Percentiles rank a stretch among this genome's conserved stretches.
These are phyloP conservation scores for Diaprepes abbreviatus DNA, from an alignment of 2,888 invertebrate genomes.

Conservation along the genomic window DNA sequence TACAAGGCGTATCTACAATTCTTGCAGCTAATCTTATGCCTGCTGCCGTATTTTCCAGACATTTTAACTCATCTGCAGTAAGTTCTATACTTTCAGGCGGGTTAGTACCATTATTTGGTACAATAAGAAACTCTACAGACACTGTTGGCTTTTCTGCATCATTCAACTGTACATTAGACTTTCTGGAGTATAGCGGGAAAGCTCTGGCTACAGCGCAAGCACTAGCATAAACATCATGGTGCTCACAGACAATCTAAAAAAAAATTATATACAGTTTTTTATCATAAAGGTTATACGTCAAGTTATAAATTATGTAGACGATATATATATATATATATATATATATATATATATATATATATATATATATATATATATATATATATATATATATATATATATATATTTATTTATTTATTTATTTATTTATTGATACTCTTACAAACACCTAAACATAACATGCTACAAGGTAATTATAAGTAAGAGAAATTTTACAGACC, in stretches of 20 bases:
- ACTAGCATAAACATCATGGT: slow-evolving; percentile 82
- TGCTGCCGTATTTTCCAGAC: slow-evolving; percentile 73
- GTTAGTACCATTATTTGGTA: slow-evolving; percentile 55
- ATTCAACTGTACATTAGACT: slow-evolving; percentile 63
- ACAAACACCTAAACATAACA: too few relatives aligned
- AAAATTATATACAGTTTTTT: too few relatives aligned
- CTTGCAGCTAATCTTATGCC: slow-evolving; percentile 81
- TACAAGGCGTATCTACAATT: slow-evolving; percentile 89
- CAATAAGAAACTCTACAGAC: slow-evolving; percentile 72
- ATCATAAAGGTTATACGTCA: too few relatives aligned
- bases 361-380: too few relatives aligned
- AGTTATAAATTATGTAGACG: too few relatives aligned
- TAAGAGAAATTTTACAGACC: too few relatives aligned
- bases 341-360: too few relatives aligned
- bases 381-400: too few relatives aligned
- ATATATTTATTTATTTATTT: too few relatives aligned
- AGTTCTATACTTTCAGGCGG: slow-evolving; percentile 58
- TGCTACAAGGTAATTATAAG: too few relatives aligned
- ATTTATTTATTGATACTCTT: too few relatives aligned
- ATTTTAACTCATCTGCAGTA: slow-evolving; percentile 69
- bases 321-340: too few relatives aligned
- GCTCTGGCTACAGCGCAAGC: slow-evolving; percentile 86
- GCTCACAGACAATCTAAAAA: slow-evolving; percentile 81
- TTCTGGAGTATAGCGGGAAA: slow-evolving; percentile 80
- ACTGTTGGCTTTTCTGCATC: slow-evolving; percentile 66